Evolutionary conservation across 2,797 vertebrate species (phyloP).

Genomic region (Apodemus agrarius): DNA sequence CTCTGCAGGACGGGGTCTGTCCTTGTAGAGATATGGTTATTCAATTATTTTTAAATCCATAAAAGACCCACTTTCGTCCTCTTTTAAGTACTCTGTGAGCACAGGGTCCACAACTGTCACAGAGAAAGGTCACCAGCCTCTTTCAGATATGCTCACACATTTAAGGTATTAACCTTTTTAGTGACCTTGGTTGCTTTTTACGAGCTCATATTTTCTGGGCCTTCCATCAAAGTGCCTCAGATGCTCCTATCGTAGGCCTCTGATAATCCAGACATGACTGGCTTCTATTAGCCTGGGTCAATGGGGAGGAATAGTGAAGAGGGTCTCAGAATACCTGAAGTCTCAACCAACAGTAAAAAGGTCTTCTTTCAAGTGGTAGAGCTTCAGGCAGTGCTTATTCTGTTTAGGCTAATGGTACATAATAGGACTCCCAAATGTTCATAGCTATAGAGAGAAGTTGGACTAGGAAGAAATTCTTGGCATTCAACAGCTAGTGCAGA

Average conservation of each 20-base stretch:
- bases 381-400: not conserved
- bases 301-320: not conserved
- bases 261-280: not conserved
- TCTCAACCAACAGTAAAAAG: not conserved
- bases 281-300: not conserved
- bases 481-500: not conserved
- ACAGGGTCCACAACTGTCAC: not conserved
- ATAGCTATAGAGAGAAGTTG: not conserved
- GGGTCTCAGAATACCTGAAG: conserved; percentile 15
- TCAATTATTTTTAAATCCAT: conserved; percentile 42
- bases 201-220: not conserved
- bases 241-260: not conserved
- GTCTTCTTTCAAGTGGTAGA: not conserved
- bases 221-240: not conserved
- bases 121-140: not conserved
- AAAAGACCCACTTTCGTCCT: not conserved
- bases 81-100: not conserved
- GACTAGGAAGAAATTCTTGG: not conserved
- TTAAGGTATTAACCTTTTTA: conserved; percentile 39
- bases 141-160: not conserved
- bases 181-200: not conserved
- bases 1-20: conserved; percentile 8
- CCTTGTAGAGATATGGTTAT: conserved; percentile 47
- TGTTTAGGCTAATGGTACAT: not conserved
- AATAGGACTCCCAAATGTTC: not conserved